Conservation (phyloP, 2,797 vertebrate genomes). For the Austrolebias charrua region DNA sequence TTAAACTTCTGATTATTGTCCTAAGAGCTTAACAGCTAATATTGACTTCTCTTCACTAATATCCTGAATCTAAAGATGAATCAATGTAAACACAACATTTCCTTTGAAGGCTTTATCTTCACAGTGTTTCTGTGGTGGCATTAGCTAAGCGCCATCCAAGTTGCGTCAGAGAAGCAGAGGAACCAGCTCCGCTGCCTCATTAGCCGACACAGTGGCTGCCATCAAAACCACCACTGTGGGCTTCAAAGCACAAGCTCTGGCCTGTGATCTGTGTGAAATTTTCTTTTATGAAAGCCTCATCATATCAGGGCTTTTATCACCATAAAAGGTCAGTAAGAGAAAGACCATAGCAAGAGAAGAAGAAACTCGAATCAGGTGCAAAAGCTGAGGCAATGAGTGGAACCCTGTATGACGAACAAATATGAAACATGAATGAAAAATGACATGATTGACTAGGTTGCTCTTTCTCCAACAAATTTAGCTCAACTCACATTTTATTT, state of each 20-base stretch:
- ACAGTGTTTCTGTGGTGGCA: conserved; percentile 24
- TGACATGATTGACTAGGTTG: background rate
- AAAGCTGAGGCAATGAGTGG: conserved; percentile 34
- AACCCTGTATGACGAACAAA: conserved; percentile 34
- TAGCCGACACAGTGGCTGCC: conserved; percentile 57
- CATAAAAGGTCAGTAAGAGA: conserved; percentile 26
- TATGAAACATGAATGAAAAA: conserved; percentile 50
- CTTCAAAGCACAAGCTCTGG: conserved; percentile 63
- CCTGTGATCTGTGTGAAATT: conserved; percentile 70
- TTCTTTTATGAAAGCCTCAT: conserved; percentile 56
- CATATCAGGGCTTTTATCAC: conserved; percentile 35
- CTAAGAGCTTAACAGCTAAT: conserved; percentile 23
- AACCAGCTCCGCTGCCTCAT: conserved; percentile 58
- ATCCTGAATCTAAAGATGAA: conserved; percentile 7
- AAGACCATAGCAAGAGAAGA: background rate
- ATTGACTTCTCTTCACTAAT: no score
- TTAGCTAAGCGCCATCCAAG: conserved; percentile 38
- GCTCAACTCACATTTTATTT: no score
- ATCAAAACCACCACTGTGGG: conserved; percentile 54
- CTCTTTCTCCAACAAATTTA: background rate
- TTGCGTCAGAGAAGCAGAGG: conserved; percentile 62
- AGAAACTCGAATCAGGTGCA: conserved; percentile 29
- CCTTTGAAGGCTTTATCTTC: conserved; percentile 27
- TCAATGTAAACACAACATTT: conserved; percentile 31
- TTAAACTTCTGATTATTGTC: conserved; percentile 31